Evolutionary conservation across 2,797 vertebrate species (phyloP), one percentile per base, ranked within the genome.

Genomic region (Calcarius lapponicus): DNA sequence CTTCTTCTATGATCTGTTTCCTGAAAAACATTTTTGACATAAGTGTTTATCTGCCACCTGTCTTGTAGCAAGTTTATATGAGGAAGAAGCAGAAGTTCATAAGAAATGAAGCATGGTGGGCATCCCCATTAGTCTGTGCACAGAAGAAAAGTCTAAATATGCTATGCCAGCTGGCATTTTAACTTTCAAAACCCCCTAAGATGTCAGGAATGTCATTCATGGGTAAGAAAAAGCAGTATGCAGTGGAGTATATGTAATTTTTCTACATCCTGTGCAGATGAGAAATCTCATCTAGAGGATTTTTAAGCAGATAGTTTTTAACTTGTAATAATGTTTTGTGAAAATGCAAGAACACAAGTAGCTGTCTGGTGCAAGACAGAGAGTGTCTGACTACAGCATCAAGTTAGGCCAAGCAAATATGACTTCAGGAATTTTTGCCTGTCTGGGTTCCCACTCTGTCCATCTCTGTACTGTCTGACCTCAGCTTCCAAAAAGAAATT

Each of bases 171-270:
- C 69, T 95, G 89, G 79, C 42, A 91, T 89, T 94, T 89, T 78
- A 91, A 74, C 72, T 61, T 89, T 51, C 43, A 76, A 62, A 45
- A 10, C 1, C 6, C 13, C 9, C 25, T 69, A 88, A 90, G 91
- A 93, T 93, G 54, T 92, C 88, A 93, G 47, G 50, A 91, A 95
- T 93, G 76, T 86, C 93, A 93, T 65, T 90, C 76, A 92, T 7
- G 34, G 40, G n/a, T 75, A 50, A 79, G 42, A 76, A 93, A 92
- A 91, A 64, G 8, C 31, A 58, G 50, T 25, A 54, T 29, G 26
- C 19, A 89, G 34, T 53, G 69, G 20, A 60, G 10, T 60, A 62
- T 24, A 40, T 6, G 18, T 25, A 62, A 53, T 69, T 92, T 91
- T 78, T 57, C 54, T 86, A 74, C 15, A 78, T 17, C 21, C 32